Base-by-base conservation (phyloP, 2,888 invertebrate genomes). In the Ophion ventricosus region DNA sequence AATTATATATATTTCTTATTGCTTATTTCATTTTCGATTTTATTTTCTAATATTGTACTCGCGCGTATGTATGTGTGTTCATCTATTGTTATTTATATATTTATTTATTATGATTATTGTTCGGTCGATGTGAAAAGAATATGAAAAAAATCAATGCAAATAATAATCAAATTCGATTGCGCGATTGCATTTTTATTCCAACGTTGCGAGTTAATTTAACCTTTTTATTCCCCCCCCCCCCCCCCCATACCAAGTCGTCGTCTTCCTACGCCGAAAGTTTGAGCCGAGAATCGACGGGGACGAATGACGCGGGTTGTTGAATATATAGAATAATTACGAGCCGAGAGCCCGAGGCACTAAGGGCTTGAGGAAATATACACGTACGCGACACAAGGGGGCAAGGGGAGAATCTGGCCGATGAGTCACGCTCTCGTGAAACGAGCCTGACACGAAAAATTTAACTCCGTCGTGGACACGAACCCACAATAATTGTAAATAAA, bases 341-440 rank as follows among this genome's bases (percentile, higher is more conserved):
- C 17, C 61, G 61, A 61, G 56, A 26, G 56, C 7, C 7, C 63
- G 59, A 59, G 63, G 56, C 75, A 75, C 56, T 69, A 75, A 81
- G 75, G 80, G 80, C 75, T 35, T 75, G 73, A 56, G 72, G 64
- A 72, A 72, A 69, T 63, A 40, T 70, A 67, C 69, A 73, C 56
- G n/a, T 56, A 43, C 43, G 63, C 63, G 70, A 43, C 66, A 54
- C 64, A 56, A 43, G 56, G 80, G 74, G 61, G 0, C 35, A 26
- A 43, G 25, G 14, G 61, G 56, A 73, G 80, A 80, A 83, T 83
- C 76, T 80, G 72, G 77, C 69, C 63, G 83, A 84, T 84, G 83
- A 84, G 73, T 84, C 83, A 80, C 73, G 73, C 26, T 72, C 75
- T 77, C 66, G 75, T 75, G 2, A 57, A 14, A 35, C 72, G 76